Evolutionary conservation across 64 coral and sea anemone genomes (phyloP).

Genomic region (Exaiptasia diaphana): DNA sequence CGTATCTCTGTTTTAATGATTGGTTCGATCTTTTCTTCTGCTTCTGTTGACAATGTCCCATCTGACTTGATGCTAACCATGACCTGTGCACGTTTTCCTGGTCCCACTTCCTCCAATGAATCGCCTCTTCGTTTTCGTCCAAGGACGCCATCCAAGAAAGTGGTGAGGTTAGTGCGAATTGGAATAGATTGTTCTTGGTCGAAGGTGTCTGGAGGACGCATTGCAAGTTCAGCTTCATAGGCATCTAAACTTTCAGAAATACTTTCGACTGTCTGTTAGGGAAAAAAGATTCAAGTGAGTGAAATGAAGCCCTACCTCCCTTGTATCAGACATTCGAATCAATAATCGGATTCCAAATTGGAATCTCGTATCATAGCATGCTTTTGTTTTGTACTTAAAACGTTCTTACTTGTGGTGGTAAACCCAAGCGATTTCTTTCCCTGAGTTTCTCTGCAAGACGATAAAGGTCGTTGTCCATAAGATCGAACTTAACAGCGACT

Average conservation of each 20-base stretch:
- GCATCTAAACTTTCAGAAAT: slow-evolving; percentile 9
- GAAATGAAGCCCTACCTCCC: too few species aligned
- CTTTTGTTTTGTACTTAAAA: too few species aligned
- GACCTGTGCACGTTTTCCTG: slow-evolving; percentile 59
- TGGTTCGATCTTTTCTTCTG: slow-evolving; percentile 85
- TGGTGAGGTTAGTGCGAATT: slow-evolving; percentile 35
- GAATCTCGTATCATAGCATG: too few species aligned
- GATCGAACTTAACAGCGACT: slow-evolving; percentile 76
- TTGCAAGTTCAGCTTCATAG: slow-evolving; percentile 26
- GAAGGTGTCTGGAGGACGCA: background rate
- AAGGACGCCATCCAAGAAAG: slow-evolving; percentile 54
- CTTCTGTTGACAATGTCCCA: slow-evolving; percentile 55
- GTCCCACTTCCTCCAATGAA: slow-evolving; percentile 39
- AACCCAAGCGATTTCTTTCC: slow-evolving; percentile 58
- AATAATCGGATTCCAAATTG: too few species aligned
- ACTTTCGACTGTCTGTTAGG: slow-evolving; percentile 25
- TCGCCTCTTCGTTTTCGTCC: slow-evolving; percentile 47
- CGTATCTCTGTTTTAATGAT: slow-evolving; percentile 97
- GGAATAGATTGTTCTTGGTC: slow-evolving; percentile 15
- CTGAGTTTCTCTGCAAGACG: slow-evolving; percentile 78
- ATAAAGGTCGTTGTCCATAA: slow-evolving; percentile 78
- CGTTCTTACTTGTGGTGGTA: slow-evolving; percentile 55
- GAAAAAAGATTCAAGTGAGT: too few species aligned
- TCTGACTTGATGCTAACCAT: slow-evolving; percentile 78
- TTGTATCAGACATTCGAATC: too few species aligned